Conservation (phyloP, 2,113 vertebrate species). For the Gopherus flavomarginatus region DNA sequence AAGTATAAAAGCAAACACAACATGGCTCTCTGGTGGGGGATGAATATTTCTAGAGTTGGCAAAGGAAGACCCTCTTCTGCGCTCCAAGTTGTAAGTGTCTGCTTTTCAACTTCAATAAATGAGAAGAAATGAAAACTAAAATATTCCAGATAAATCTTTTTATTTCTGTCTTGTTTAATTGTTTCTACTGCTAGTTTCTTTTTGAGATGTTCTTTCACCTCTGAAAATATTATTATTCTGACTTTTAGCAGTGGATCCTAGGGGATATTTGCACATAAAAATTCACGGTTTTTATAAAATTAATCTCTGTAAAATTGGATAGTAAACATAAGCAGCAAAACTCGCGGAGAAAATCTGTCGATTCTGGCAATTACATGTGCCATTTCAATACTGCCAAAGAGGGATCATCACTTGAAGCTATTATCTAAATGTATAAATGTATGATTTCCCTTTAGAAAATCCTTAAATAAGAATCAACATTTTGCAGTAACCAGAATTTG, state of each 20-base stretch:
- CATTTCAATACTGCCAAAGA: conserved; percentile 25
- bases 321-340: conserved; percentile 63
- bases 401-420: conserved; percentile 39
- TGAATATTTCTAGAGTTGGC: not conserved
- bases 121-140: not conserved
- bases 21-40: not conserved
- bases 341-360: conserved; percentile 59
- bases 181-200: not conserved
- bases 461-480: not conserved
- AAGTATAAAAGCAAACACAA: not conserved
- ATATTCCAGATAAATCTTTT: not conserved
- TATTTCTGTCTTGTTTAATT: not conserved
- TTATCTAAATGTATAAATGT: conserved; percentile 38
- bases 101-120: not conserved
- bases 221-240: conserved; percentile 37
- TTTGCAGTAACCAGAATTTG: not conserved
- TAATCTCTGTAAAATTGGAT: conserved; percentile 73
- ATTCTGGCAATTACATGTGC: conserved; percentile 54
- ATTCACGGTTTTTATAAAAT: conserved; percentile 59
- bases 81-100: not conserved
- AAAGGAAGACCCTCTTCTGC: not conserved
- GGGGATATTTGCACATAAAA: conserved; percentile 47
- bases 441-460: not conserved
- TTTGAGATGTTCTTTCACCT: conserved; percentile 29
- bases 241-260: conserved; percentile 19